Base-by-base conservation (phyloP, 2,113 vertebrate genomes). In the Menidia beryllina region DNA sequence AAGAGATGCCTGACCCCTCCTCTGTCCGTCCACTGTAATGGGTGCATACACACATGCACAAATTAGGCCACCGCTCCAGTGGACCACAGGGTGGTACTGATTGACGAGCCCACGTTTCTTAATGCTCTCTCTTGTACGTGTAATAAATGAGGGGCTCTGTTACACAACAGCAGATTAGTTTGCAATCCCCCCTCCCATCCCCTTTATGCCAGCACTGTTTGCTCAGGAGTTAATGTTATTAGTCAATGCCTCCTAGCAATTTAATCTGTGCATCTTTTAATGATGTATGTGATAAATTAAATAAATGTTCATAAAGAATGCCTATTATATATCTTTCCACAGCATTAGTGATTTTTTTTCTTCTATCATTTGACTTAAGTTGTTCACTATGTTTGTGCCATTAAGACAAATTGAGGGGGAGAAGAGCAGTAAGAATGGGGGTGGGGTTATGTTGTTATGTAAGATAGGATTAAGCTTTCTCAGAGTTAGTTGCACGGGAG, bases 101-200 rank as follows among this genome's bases (percentile, higher is more conserved):
- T 47, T 76, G 72, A 86, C 30, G 4, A 30, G 30, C 76, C 79
- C 75, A 84, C 66, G 74, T 82, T 69, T 78, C 26, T 76, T 63
- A 36, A 26, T 0, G 52, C 72, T 81, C 80, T 75, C 43, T 78
- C 41, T 68, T 4, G 10, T 70, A 23, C 57, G 27, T 71, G 19
- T 70, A 59, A 68, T 38, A 55, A 56, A 30, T 65, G 64, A 51
- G 68, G 67, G 79, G 73, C 60, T 66, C 65, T 86, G 84, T 89
- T 87, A 85, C 77, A 86, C 87, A 88, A 90, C 81, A 87, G 67
- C 38, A 83, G 86, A 83, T 89, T 86, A 90, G 68, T 61, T 72
- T 71, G 45, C 21, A n/a, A 48, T 57, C 51, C 64, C 51, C 20
- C 59, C 69, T 43, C 77, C 57, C 68, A 60, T 62, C 49, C 19